Percentiles rank a stretch among this genome's conserved stretches.
These are phyloP conservation scores for Adrianichthys oophorus DNA, from an alignment of 2,797 vertebrate genomes.

Conservation along the genomic window DNA sequence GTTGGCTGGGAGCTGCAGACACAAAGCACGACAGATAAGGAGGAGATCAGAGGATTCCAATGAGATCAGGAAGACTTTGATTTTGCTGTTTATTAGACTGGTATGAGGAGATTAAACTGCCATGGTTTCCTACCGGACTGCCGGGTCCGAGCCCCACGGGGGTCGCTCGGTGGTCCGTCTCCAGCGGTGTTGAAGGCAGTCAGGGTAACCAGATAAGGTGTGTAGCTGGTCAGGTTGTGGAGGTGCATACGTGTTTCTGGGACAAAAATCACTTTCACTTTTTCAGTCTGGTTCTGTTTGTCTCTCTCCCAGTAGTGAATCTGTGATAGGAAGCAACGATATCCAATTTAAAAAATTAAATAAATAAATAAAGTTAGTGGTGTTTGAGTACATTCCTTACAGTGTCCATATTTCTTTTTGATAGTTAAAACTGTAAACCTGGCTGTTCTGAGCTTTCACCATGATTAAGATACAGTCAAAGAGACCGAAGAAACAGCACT, in stretches of 20 bases:
- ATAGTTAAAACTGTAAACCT: no score
- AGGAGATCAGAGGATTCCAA: not conserved
- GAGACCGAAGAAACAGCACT: no score
- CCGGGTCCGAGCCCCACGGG: conserved; percentile 83
- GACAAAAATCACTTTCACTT: conserved; percentile 89
- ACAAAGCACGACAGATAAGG: conserved; percentile 9
- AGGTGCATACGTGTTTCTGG: conserved; percentile 84
- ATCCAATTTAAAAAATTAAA: conserved; percentile 5
- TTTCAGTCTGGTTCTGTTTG: conserved; percentile 87
- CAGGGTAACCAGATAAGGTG: conserved; percentile 85
- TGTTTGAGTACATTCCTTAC: no score
- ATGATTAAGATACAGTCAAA: no score
- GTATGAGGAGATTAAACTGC: not conserved
- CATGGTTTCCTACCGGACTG: conserved; percentile 82
- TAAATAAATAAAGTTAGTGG: no score
- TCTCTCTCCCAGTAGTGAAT: conserved; percentile 92
- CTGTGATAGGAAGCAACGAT: conserved; percentile 59
- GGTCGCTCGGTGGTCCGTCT: conserved; percentile 88
- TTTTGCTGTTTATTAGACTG: not conserved
- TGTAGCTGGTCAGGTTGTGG: conserved; percentile 92
- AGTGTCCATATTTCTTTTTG: no score
- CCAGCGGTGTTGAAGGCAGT: conserved; percentile 93
- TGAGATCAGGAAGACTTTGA: not conserved
- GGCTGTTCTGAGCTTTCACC: no score
- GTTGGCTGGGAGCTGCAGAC: conserved; percentile 85